These are phyloP conservation scores for Mythimna impura DNA, from an alignment of 2,888 invertebrate species.

Conservation along the genomic window DNA sequence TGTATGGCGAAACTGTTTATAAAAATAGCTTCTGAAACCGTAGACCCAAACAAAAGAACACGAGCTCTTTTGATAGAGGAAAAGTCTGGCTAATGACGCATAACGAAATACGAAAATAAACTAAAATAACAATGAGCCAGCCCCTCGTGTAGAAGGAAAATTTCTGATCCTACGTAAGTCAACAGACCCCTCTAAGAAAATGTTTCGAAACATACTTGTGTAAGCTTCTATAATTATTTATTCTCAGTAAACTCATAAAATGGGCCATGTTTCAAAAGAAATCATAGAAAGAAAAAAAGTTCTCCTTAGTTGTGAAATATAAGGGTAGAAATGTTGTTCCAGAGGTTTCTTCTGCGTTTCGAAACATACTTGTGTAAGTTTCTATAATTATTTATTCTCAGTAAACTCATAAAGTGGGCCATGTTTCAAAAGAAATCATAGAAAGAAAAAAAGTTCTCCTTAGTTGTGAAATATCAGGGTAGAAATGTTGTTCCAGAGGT, in stretches of 20 bases:
- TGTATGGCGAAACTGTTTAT: background rate
- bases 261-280: background rate
- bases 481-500: background rate
- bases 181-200: background rate
- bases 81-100: background rate
- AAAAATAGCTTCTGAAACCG: too few species aligned
- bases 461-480: background rate
- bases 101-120: background rate
- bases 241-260: background rate
- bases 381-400: background rate
- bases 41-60: too few species aligned
- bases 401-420: background rate
- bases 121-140: background rate
- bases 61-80: background rate
- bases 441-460: background rate
- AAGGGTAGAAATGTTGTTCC: background rate
- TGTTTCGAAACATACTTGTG: background rate
- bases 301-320: background rate
- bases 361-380: too few species aligned
- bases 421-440: background rate
- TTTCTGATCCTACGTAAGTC: background rate
- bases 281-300: background rate
- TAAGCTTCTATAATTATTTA: background rate
- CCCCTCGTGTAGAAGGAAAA: background rate
- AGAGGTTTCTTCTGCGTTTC: background rate